Conservation (phyloP, 53 echinoderm and acorn worm genomes). For the Zoroaster sp. region DNA sequence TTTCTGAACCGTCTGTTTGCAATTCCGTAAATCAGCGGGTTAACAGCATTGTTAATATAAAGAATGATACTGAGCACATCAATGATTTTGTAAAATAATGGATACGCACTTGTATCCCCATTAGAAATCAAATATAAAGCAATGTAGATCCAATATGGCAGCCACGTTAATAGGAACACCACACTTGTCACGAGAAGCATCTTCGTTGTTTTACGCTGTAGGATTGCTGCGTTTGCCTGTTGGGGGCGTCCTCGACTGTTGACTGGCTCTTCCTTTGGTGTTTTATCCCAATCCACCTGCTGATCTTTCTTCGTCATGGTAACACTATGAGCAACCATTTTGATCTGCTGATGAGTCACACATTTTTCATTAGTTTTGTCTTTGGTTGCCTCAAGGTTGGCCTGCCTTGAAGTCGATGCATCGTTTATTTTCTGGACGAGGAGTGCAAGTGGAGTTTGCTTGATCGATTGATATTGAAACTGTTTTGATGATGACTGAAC, state of each 20-base stretch:
- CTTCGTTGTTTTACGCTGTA: conserved; percentile 16
- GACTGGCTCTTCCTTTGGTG: neutral
- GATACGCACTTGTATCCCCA: neutral
- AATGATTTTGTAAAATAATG: neutral
- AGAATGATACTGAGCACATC: neutral
- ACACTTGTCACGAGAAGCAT: conserved; percentile 8
- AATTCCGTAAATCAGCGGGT: conserved; percentile 4
- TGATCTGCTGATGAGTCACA: neutral
- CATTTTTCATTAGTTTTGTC: too few relatives aligned
- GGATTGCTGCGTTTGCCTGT: neutral
- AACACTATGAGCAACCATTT: neutral
- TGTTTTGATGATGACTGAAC: neutral
- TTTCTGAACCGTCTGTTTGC: too few relatives aligned
- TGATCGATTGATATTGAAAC: neutral
- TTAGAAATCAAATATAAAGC: neutral
- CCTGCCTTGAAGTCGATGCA: neutral
- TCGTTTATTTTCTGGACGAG: neutral
- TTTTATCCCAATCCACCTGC: neutral
- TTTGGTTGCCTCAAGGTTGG: too few relatives aligned
- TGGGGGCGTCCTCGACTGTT: neutral
- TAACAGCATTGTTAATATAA: neutral
- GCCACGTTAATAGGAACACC: neutral
- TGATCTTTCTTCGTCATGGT: neutral
- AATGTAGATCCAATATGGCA: neutral
- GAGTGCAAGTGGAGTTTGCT: neutral